These are phyloP conservation scores for Dione vanillae DNA, from an alignment of 2,888 invertebrate species.

Conservation along the genomic window DNA sequence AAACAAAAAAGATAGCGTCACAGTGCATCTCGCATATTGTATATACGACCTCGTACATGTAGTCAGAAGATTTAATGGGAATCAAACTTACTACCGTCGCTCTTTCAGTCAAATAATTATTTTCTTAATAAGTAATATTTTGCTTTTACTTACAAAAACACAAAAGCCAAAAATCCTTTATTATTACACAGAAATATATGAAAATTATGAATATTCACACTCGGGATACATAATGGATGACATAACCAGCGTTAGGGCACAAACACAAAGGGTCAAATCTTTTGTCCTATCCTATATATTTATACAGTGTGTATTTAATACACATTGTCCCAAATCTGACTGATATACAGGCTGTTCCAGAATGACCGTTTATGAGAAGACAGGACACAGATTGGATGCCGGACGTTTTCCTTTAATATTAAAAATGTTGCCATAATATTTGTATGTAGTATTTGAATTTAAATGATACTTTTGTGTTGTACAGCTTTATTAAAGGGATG, in stretches of 20 bases:
- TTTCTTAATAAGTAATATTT: too few species aligned
- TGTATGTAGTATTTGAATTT: neutral
- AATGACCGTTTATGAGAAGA: slow-evolving; percentile 23
- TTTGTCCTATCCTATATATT: slow-evolving; percentile 27
- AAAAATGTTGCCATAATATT: slow-evolving; percentile 9
- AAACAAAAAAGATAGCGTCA: too few species aligned
- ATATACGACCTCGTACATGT: too few species aligned
- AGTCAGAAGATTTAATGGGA: too few species aligned
- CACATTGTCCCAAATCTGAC: slow-evolving; percentile 29
- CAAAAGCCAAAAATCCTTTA: slow-evolving; percentile 34
- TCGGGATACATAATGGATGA: slow-evolving; percentile 49
- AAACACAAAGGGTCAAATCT: slow-evolving; percentile 51
- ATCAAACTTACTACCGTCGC: too few species aligned
- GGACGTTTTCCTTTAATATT: slow-evolving; percentile 5
- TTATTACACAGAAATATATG: slow-evolving; percentile 35
- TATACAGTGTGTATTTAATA: slow-evolving; percentile 13
- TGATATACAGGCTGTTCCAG: slow-evolving; percentile 36
- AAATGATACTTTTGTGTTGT: neutral
- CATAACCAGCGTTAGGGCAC: slow-evolving; percentile 57
- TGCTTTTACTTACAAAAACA: neutral
- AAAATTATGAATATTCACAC: slow-evolving; percentile 40
- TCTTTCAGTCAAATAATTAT: too few species aligned
- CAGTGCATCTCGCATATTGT: too few species aligned
- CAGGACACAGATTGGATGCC: slow-evolving; percentile 20
- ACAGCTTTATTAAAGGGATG: neutral